Conservation (phyloP, 2,113 vertebrate species). For the Oceanites oceanicus region DNA sequence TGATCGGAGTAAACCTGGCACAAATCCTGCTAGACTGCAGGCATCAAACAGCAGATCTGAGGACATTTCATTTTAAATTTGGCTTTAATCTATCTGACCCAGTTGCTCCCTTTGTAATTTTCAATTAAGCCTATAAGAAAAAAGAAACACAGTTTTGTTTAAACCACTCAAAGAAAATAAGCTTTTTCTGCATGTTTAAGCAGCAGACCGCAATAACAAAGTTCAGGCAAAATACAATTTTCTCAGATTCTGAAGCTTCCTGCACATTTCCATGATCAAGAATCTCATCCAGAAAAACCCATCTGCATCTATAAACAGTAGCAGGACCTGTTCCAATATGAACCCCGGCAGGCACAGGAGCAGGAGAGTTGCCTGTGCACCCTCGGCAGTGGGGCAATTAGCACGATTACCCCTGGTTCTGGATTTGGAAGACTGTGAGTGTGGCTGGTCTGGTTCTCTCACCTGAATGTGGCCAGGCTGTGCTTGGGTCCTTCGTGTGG, state of each 20-base stretch:
- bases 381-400: background rate
- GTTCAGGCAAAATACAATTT: background rate
- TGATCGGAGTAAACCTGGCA: background rate
- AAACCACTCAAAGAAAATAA: background rate
- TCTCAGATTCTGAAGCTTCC: background rate
- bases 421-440: background rate
- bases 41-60: background rate
- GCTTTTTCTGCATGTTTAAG: background rate
- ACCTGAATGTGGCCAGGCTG: background rate
- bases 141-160: background rate
- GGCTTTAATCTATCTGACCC: background rate
- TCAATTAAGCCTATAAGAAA: background rate
- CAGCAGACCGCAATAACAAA: rapidly evolving
- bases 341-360: background rate
- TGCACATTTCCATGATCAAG: background rate
- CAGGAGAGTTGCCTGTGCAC: background rate
- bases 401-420: background rate
- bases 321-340: background rate
- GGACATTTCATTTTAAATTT: background rate
- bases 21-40: background rate
- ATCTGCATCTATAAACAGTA: background rate
- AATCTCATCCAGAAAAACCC: background rate
- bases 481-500: background rate
- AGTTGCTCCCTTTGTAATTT: background rate
- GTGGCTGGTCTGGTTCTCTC: background rate